Evolutionary conservation across 2,888 invertebrate species (phyloP).

Genomic region (Epinotia bilunana): DNA sequence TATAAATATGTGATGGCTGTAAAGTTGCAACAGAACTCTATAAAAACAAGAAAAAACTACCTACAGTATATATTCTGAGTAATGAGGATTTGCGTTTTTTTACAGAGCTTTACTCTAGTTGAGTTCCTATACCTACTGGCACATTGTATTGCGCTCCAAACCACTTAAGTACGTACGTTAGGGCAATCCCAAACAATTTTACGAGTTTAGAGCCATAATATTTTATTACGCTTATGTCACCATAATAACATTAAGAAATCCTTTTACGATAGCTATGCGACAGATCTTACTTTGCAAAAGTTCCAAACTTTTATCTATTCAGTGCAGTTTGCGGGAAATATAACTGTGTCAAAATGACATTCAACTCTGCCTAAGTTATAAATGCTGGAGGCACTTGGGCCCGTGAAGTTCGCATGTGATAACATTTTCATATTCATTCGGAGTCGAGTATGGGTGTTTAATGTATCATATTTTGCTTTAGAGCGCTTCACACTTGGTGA

Average conservation of each 20-base stretch:
- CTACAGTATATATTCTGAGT: no score
- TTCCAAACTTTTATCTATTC: slow-evolving; percentile 52
- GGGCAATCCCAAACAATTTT: slow-evolving; percentile 8
- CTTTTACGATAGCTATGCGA: slow-evolving; percentile 50
- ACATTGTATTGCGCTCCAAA: not conserved
- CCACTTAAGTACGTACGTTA: not conserved
- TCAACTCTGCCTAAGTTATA: slow-evolving; percentile 61
- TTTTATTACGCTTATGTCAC: slow-evolving; percentile 10
- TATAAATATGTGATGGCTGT: no score
- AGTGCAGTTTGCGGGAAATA: slow-evolving; percentile 56
- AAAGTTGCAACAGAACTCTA: no score
- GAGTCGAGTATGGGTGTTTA: slow-evolving; percentile 50
- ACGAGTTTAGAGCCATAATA: not conserved
- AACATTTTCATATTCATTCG: slow-evolving; percentile 61
- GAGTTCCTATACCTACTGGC: not conserved
- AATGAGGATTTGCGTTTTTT: no score
- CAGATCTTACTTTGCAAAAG: slow-evolving; percentile 53
- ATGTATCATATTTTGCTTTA: slow-evolving; percentile 57
- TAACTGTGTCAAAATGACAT: slow-evolving; percentile 64
- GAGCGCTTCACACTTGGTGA: slow-evolving; percentile 28
- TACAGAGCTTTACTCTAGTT: no score
- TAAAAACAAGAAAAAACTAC: no score
- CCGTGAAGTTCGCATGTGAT: slow-evolving; percentile 55
- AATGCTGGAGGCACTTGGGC: slow-evolving; percentile 52
- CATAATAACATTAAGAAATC: slow-evolving; percentile 26